phyloP scores from a whole-genome alignment of 2,797 vertebrate species.

The Leucoraja ocellata region DNA sequence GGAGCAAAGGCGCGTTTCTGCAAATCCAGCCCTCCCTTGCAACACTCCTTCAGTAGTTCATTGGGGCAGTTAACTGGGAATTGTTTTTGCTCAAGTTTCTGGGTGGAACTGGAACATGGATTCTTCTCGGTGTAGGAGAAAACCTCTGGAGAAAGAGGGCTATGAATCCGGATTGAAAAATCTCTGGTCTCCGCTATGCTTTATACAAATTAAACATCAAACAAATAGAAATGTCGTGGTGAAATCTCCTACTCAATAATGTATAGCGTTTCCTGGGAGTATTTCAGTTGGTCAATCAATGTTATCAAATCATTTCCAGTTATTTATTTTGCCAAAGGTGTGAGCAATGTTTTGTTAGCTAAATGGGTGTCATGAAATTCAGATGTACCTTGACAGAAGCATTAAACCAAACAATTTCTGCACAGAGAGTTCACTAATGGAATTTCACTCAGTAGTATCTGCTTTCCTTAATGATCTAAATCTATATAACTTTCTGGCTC shows the following conservation, averaged over 20 bases:
- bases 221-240: background rate
- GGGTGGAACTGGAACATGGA: too few relatives aligned
- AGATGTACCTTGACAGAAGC: background rate
- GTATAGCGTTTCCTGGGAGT: background rate
- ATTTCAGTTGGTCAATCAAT: background rate
- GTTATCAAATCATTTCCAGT: background rate
- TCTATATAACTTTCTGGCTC: too few relatives aligned
- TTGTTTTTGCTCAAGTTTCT: too few relatives aligned
- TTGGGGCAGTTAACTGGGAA: too few relatives aligned
- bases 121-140: background rate
- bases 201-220: background rate
- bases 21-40: too few relatives aligned
- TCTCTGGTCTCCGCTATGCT: too few relatives aligned
- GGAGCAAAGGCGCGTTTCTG: too few relatives aligned
- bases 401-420: background rate
- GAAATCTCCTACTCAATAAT: background rate
- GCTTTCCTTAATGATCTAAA: too few relatives aligned
- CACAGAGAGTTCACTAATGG: background rate
- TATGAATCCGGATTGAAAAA: background rate
- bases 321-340: background rate
- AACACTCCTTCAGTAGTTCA: too few relatives aligned
- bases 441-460: too few relatives aligned
- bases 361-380: background rate
- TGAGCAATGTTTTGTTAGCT: background rate
- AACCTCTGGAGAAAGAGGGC: background rate